Conservation (phyloP, 2,888 invertebrate species). For the Biston betularia region DNA sequence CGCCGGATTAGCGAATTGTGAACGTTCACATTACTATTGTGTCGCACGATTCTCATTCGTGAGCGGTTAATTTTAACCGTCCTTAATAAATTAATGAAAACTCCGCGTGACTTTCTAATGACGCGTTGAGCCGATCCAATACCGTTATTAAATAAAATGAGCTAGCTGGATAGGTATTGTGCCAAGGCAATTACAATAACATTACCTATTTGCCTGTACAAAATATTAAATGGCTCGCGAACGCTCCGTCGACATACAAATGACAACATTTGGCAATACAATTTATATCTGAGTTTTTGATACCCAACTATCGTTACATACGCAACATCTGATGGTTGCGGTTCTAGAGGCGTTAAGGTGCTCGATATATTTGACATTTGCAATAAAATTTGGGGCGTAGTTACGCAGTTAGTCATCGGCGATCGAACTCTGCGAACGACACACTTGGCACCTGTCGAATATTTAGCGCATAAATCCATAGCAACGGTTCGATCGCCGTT, state of each 20-base stretch:
- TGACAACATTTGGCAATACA: slow-evolving; percentile 32
- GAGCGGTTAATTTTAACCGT: slow-evolving; percentile 73
- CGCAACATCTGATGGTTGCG: slow-evolving; percentile 14
- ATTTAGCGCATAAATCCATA: slow-evolving; percentile 86
- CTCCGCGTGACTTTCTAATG: slow-evolving; percentile 73
- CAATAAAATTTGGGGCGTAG: slow-evolving; percentile 84
- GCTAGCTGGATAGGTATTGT: slow-evolving; percentile 45
- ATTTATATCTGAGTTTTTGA: slow-evolving; percentile 18
- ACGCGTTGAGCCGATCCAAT: slow-evolving; percentile 62
- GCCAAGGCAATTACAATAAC: slow-evolving; percentile 48
- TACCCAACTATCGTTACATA: slow-evolving; percentile 18
- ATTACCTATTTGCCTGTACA: slow-evolving; percentile 47
- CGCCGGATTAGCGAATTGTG: slow-evolving; percentile 85
- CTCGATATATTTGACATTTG: slow-evolving; percentile 86
- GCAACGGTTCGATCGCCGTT: slow-evolving; percentile 77
- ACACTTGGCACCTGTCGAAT: slow-evolving; percentile 87
- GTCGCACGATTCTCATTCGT: slow-evolving; percentile 73
- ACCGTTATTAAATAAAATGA: slow-evolving; percentile 64
- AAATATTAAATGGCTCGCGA: slow-evolving; percentile 44
- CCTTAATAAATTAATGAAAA: slow-evolving; percentile 75
- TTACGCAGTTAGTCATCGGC: slow-evolving; percentile 85
- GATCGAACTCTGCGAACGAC: slow-evolving; percentile 83
- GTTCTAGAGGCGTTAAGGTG: slow-evolving; percentile 67
- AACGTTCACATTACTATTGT: slow-evolving; percentile 78
- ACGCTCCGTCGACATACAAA: slow-evolving; percentile 41